phyloP scores from a whole-genome alignment of 2,113 vertebrate species.

The Copsychus sechellarum region DNA sequence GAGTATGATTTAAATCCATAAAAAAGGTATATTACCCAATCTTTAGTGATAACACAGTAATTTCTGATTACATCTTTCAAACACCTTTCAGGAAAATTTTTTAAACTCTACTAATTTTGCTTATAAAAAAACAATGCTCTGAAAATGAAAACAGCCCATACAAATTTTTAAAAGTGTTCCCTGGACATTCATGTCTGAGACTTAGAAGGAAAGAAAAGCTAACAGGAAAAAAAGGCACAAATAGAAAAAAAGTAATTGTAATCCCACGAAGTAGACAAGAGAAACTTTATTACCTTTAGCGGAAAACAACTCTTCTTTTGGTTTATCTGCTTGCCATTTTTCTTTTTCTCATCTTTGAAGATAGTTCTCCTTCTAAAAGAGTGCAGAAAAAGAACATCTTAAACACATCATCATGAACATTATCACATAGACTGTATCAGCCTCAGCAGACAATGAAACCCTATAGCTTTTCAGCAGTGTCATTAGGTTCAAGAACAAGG shows the following conservation, averaged over 20 bases:
- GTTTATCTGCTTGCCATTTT: background rate
- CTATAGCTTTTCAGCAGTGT: background rate
- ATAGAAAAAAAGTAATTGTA: background rate
- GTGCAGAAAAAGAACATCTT: background rate
- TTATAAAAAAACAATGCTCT: background rate
- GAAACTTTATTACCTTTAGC: slow-evolving; percentile 15
- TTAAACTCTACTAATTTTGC: background rate
- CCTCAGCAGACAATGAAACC: background rate
- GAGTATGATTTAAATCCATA: background rate
- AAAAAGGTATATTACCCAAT: background rate
- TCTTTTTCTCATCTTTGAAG: background rate
- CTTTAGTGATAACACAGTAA: background rate
- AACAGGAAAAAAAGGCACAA: background rate
- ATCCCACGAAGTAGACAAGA: background rate
- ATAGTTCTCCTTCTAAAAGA: background rate
- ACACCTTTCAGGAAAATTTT: background rate
- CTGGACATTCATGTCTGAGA: background rate
- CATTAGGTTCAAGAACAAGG: background rate
- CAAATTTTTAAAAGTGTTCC: background rate
- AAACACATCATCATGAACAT: background rate
- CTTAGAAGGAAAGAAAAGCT: background rate
- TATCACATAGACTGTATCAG: background rate
- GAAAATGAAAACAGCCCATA: background rate
- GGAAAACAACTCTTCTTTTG: background rate
- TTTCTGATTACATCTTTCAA: background rate